These are phyloP conservation scores for Masnerella sp. DNA, from an alignment of 2,888 invertebrate species.

Conservation along the genomic window DNA sequence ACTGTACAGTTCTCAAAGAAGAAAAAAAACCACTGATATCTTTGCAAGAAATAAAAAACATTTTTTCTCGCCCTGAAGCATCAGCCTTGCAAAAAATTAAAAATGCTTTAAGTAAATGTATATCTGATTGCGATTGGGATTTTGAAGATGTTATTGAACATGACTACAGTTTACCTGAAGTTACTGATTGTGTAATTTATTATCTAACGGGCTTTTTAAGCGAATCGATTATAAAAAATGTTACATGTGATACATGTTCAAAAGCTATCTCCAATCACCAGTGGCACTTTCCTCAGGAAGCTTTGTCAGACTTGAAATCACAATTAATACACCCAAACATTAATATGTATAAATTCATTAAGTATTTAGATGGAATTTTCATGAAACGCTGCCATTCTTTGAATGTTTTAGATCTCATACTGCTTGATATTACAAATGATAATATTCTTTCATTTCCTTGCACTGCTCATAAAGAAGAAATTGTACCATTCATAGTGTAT, in stretches of 20 bases:
- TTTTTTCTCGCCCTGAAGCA: constrained; percentile 4
- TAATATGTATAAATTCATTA: constrained; percentile 26
- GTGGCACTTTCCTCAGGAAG: constrained; percentile 15
- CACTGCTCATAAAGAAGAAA: constrained; percentile 5
- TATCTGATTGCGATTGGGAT: constrained; percentile 42
- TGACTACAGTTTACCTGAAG: constrained; percentile 41
- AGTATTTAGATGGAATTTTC: constrained; percentile 22
- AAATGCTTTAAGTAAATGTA: constrained; percentile 23
- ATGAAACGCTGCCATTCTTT: constrained; percentile 8
- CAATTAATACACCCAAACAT: constrained; percentile 25
- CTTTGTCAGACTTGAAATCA: constrained; percentile 5
- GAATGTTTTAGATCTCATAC: constrained; percentile 12
- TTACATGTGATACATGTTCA: constrained; percentile 39
- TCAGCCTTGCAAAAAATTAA: constrained; percentile 20
- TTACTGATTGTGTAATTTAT: constrained; percentile 50
- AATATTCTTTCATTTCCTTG: constrained; percentile 26
- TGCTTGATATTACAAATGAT: constrained; percentile 18
- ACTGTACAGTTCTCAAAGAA: constrained; percentile 1
- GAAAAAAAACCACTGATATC: constrained; percentile 29
- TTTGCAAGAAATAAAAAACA: constrained; percentile 17
- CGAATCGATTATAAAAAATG: constrained; percentile 25
- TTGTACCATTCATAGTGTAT: constrained; percentile 19
- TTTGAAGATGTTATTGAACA: constrained; percentile 46
- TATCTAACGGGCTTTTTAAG: constrained; percentile 43
- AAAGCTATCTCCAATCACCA: constrained; percentile 21